A percentile compares a stretch with the other conserved stretches of the same genome.
Evolutionary conservation across 2,888 invertebrate genomes (phyloP).

Genomic region (Parascotia fuliginaria): DNA sequence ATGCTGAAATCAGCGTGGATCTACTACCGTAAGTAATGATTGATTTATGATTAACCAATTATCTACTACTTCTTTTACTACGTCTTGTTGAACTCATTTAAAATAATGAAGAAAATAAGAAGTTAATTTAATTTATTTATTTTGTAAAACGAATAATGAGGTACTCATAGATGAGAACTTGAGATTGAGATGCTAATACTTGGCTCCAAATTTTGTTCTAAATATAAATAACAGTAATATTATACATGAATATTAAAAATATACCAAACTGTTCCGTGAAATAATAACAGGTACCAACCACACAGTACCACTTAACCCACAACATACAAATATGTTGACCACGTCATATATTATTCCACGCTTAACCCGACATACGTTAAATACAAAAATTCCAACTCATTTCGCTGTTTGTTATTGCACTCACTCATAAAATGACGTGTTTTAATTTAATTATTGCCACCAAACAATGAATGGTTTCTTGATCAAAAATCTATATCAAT

Average conservation of each 20-base stretch:
- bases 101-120: too few species aligned
- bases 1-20: too few species aligned
- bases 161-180: too few species aligned
- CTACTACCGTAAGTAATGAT: too few species aligned
- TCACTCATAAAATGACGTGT: conserved; percentile 7
- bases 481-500: too few species aligned
- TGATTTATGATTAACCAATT: too few species aligned
- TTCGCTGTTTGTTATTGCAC: conserved; percentile 21
- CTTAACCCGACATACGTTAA: conserved; percentile 7
- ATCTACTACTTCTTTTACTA: too few species aligned
- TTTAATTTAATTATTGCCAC: conserved; percentile 1
- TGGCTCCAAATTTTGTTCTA: background rate
- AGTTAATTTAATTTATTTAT: too few species aligned
- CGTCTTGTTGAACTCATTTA: too few species aligned
- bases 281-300: background rate
- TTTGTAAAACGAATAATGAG: too few species aligned
- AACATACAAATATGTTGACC: background rate
- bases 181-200: too few species aligned
- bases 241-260: background rate
- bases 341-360: conserved; percentile 9
- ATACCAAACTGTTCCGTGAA: background rate
- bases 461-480: background rate
- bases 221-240: background rate
- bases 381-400: conserved; percentile 9
- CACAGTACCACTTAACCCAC: background rate